These are phyloP conservation scores for Oxygymnocypris stewartii DNA, from an alignment of 2,113 vertebrate species.

Conservation along the genomic window DNA sequence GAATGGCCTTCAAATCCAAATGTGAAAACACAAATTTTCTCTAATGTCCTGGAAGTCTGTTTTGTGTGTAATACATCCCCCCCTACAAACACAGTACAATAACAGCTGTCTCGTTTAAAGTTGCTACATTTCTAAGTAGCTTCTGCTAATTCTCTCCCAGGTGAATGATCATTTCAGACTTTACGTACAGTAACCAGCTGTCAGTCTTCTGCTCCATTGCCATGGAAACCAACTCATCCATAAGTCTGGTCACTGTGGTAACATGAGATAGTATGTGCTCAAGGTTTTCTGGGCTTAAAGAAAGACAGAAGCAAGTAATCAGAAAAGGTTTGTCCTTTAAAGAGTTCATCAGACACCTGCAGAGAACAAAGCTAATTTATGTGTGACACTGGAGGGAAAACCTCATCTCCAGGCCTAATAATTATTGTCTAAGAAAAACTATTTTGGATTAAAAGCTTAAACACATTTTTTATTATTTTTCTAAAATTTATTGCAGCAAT, in stretches of 20 bases:
- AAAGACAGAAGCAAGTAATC: slow-evolving; percentile 35
- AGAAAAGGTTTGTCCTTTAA: slow-evolving; percentile 43
- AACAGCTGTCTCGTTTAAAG: background rate
- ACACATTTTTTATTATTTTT: background rate
- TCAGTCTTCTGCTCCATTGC: slow-evolving; percentile 36
- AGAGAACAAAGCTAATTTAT: slow-evolving; percentile 57
- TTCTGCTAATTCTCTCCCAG: background rate
- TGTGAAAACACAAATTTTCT: too few relatives aligned
- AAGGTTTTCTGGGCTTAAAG: slow-evolving; percentile 33
- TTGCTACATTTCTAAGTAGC: background rate
- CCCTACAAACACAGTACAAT: background rate
- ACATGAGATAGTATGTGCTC: slow-evolving; percentile 41
- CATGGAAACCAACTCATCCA: slow-evolving; percentile 54
- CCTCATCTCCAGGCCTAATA: slow-evolving; percentile 36
- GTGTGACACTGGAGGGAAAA: slow-evolving; percentile 43
- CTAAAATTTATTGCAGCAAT: slow-evolving; percentile 6
- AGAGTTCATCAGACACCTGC: slow-evolving; percentile 37
- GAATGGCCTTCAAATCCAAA: background rate
- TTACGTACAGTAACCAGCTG: slow-evolving; percentile 40
- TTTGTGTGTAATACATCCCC: background rate
- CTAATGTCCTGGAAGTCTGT: background rate
- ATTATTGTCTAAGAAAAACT: slow-evolving; percentile 9
- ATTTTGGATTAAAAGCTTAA: slow-evolving; percentile 44
- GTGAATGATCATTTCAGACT: slow-evolving; percentile 5
- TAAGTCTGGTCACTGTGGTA: slow-evolving; percentile 43